Base-by-base conservation (phyloP, 2,113 vertebrate species). In the Patagioenas fasciata region DNA sequence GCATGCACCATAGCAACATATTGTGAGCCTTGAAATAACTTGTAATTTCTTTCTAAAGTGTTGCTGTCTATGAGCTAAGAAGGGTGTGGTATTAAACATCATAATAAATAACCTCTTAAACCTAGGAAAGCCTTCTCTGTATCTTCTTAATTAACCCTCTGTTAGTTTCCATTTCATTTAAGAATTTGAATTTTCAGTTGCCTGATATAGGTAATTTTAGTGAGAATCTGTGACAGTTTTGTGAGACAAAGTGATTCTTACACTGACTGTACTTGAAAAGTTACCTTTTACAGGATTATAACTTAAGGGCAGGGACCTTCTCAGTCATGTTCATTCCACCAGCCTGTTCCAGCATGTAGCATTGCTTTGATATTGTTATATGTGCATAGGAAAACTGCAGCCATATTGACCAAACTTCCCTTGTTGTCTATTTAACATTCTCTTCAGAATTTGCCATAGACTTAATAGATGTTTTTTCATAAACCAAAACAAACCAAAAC, bases 1-100 rank as follows among this genome's bases (percentile, higher is more conserved):
- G 97, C 96, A 95, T 97, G 97, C 97, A 98, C 97, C 97, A 97
- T 97, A 98, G 97, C 97, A 98, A 98, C 98, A 98, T 96, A 97
- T 96, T 94, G 65, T 93, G 97, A 96, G 94, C 97, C 97, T 95
- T 98, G 94, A 98, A 97, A 97, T 97, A 97, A 98, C 96, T 94
- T 97, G 89, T 83, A 77, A 96, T 88, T 91, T 93, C 84, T 97
- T 95, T 79, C 79, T 86, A 91, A 97, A 93, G 70, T 64, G 58
- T 94, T 94, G 44, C 73, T 70, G 48, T 89, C 81, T 94, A 86
- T 80, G 60, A 84, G 38, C 85, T 81, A 74, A 95, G 83, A 85
- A 96, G 80, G 88, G 53, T 91, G 36, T 84, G 83, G 67, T 89
- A 75, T 94, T 85, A 91, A 85, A 72, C n/a, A 66, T 79, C 56